Percentiles rank a stretch among this genome's conserved stretches.
Evolutionary conservation across 2,888 invertebrate genomes (phyloP).

Genomic region (Erebia epiphron): DNA sequence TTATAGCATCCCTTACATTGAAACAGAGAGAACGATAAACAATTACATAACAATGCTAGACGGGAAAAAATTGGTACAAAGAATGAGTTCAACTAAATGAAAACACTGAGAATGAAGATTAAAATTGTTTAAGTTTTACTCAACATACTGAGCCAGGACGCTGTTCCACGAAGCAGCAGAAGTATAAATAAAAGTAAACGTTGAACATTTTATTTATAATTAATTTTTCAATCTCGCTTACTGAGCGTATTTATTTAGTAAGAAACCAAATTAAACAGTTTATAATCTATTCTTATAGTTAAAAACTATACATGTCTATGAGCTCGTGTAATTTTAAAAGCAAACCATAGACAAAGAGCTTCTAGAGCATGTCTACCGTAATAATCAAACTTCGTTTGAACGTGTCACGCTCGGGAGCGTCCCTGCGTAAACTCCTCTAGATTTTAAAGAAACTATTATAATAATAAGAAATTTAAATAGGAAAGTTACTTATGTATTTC

Average conservation of each 20-base stretch:
- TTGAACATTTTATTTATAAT: conserved; percentile 4
- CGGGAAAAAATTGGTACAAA: conserved; percentile 10
- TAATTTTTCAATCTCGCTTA: background rate
- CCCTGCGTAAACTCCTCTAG: background rate
- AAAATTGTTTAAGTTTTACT: conserved; percentile 26
- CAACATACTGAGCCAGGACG: conserved; percentile 40
- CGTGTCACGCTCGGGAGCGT: too few relatives aligned
- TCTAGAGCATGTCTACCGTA: too few relatives aligned
- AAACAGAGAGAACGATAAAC: background rate
- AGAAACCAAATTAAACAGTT: background rate
- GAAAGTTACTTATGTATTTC: too few relatives aligned
- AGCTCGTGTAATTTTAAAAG: too few relatives aligned
- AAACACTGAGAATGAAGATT: conserved; percentile 25
- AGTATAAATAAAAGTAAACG: conserved; percentile 30
- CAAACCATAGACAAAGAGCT: too few relatives aligned
- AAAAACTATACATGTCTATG: too few relatives aligned
- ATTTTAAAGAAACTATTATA: background rate
- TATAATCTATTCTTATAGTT: background rate
- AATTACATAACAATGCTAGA: conserved; percentile 18
- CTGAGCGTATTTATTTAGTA: background rate
- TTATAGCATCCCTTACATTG: conserved; percentile 27
- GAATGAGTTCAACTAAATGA: conserved; percentile 15
- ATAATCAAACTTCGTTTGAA: too few relatives aligned
- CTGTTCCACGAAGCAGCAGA: conserved; percentile 40
- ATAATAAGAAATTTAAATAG: background rate